Evolutionary conservation across 2,113 vertebrate genomes (phyloP), one percentile per base, ranked within the genome.

Genomic region (Melanotaenia duboulayi): DNA sequence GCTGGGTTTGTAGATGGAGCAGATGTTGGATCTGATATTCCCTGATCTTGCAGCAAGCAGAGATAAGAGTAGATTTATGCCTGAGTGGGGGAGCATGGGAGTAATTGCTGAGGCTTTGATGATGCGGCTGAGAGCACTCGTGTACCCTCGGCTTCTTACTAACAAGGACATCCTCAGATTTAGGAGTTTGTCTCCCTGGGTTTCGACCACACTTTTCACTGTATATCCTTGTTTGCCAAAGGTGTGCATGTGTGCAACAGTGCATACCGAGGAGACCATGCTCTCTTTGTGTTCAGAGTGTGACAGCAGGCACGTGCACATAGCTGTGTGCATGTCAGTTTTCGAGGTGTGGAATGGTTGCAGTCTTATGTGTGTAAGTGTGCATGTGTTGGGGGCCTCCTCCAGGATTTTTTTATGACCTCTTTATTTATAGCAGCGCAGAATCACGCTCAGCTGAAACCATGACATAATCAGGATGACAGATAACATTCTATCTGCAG

Each of bases 31-130:
- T 69, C 85, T 88, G 90, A 91, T 91, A 88, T 88, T 87, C 81
- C 87, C 86, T 82, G 88, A 88, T 91, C 87, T 88, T 88, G 80
- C 87, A 87, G 87, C 76, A 46, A 79, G 85, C 81, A 4, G 65
- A 90, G 89, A 92, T 92, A 92, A 92, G 86, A 87, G 87, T 86
- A 91, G 90, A 92, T 92, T 92, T 90, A 92, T 91, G 89, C 89
- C 81, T 46, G 83, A 86, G 88, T 75, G 81, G 84, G 79, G 80
- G 90, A 89, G 83, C 89, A 87, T 84, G 86, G 90, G 88, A 89
- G 90, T 92, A 90, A 91, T 91, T 92, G 91, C 82, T 59, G 80
- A 64, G 63, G 89, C 91, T 92, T 92, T 92, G 90, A 92, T 92
- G 91, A 89, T 86, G 85, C 78, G 81, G 85, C 90, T 87, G 81